phyloP scores from a whole-genome alignment of 1,140 invertebrate genomes.

The Brachionus plicatilis region DNA sequence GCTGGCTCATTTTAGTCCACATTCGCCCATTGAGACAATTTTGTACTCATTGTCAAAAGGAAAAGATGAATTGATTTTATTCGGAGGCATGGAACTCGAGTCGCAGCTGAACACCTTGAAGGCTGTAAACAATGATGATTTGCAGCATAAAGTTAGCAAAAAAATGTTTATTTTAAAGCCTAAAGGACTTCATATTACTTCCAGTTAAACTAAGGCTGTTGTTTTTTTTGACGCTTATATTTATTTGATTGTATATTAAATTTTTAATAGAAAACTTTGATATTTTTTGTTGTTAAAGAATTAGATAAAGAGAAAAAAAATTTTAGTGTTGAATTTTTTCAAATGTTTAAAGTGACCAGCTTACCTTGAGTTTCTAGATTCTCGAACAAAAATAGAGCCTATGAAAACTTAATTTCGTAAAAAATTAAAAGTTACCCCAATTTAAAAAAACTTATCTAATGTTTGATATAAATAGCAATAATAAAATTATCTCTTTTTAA shows the following conservation, averaged over 20 bases:
- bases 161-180: constrained; percentile 34
- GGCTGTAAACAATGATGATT: background rate
- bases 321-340: no score
- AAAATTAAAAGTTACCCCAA: no score
- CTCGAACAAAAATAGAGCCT: no score
- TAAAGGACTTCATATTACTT: background rate
- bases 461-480: no score
- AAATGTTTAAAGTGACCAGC: no score
- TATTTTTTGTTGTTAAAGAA: background rate
- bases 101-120: background rate
- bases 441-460: no score
- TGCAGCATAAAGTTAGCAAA: constrained; percentile 24
- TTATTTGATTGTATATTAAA: background rate
- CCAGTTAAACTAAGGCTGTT: background rate
- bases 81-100: constrained; percentile 69
- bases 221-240: background rate
- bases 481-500: no score
- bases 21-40: constrained; percentile 74
- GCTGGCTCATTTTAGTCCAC: constrained; percentile 57
- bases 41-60: constrained; percentile 81
- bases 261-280: background rate
- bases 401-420: no score
- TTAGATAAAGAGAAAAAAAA: background rate
- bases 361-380: no score
- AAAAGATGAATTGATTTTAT: constrained; percentile 83